A percentile compares a stretch with the other conserved stretches of the same genome.
Evolutionary conservation across 2,797 vertebrate species (phyloP).

Genomic region (Harpagifer antarcticus): DNA sequence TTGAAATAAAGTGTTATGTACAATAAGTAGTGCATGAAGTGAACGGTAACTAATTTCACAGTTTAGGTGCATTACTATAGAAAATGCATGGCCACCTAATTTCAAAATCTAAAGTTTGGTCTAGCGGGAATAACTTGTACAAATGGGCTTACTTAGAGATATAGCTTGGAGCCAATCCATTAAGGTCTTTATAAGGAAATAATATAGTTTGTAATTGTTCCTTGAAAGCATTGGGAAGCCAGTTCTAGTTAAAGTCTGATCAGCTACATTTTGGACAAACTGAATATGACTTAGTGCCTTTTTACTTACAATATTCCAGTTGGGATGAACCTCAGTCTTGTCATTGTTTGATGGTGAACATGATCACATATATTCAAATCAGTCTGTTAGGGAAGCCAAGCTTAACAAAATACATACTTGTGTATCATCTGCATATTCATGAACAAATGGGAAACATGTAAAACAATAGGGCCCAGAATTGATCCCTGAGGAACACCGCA

Average conservation of each 20-base stretch:
- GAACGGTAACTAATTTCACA: not conserved
- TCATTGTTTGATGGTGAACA: not conserved
- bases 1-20: not conserved
- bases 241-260: not conserved
- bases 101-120: not conserved
- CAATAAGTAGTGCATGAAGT: not conserved
- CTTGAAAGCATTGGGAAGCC: not conserved
- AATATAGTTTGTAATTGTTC: not conserved
- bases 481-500: slow-evolving; percentile 22
- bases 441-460: not conserved
- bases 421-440: not conserved
- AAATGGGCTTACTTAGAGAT: not conserved
- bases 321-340: not conserved
- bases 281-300: not conserved
- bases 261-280: not conserved
- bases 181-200: not conserved
- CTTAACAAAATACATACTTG: not conserved
- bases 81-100: not conserved
- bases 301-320: not conserved
- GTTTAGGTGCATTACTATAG: not conserved
- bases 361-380: not conserved
- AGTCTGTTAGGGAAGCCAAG: not conserved
- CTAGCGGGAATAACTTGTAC: not conserved
- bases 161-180: not conserved
- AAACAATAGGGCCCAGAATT: not conserved